A percentile compares a stretch with the other conserved stretches of the same genome.
phyloP scores from a whole-genome alignment of 2,113 vertebrate genomes.

The Zosterops borbonicus region DNA sequence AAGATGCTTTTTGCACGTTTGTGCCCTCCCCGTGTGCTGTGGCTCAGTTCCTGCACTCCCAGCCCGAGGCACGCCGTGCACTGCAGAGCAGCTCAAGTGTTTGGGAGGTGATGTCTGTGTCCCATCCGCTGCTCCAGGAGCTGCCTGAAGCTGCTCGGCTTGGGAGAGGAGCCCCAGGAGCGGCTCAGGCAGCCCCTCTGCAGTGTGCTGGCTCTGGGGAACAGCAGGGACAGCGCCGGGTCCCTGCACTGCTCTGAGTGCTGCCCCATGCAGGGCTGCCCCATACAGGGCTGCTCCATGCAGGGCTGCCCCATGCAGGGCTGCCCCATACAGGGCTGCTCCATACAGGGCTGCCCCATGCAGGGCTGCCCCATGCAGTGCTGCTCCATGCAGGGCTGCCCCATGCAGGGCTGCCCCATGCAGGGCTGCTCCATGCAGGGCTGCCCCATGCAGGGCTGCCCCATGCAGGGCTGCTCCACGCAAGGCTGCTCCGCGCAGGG shows the following conservation, averaged over 20 bases:
- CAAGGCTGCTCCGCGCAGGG: background rate
- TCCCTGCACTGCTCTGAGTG: background rate
- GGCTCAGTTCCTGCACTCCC: background rate
- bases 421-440: background rate
- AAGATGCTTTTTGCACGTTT: background rate
- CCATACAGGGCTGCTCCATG: background rate
- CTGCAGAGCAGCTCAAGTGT: background rate
- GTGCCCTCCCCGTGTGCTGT: background rate
- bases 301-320: background rate
- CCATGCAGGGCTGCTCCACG: background rate
- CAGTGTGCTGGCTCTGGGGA: background rate
- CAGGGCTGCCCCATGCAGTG: background rate
- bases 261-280: background rate
- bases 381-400: background rate
- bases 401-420: rapidly evolving
- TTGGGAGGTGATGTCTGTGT: no score
- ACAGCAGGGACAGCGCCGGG: background rate
- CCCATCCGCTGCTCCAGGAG: background rate
- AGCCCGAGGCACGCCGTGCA: background rate
- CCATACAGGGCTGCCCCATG: background rate
- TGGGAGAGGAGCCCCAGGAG: background rate
- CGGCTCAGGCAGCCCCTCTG: rapidly evolving
- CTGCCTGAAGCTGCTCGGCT: background rate
- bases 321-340: background rate
- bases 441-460: no score